Percentiles rank a stretch among this genome's conserved stretches.
Conservation (phyloP, 2,888 invertebrate species). For the Xylota segnis region DNA sequence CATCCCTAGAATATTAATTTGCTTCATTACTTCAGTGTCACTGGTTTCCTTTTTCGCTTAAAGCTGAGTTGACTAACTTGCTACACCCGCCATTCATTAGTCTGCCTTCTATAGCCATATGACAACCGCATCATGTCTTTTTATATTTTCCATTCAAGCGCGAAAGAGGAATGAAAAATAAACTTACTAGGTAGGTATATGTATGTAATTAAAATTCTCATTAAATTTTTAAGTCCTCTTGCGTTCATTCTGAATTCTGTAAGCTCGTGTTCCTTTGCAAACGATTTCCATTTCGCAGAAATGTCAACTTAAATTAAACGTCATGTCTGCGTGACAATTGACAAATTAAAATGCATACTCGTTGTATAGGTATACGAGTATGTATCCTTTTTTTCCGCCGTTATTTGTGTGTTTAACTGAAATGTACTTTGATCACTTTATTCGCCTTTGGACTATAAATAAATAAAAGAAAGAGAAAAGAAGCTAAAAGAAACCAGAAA, state of each 20-base stretch:
- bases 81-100: constrained; percentile 13
- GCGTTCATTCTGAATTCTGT: constrained; percentile 13
- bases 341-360: not conserved
- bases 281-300: constrained; percentile 30
- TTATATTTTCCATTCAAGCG: not conserved
- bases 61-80: constrained; percentile 11
- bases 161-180: not conserved
- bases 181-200: not conserved
- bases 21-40: not conserved
- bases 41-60: not conserved
- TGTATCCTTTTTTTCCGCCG: constrained; percentile 1
- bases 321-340: constrained; percentile 33
- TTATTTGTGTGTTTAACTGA: constrained; percentile 8
- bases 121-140: not conserved
- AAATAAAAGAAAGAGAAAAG: constrained; percentile 24
- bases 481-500: not conserved
- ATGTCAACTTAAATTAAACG: constrained; percentile 27
- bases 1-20: not conserved
- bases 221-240: constrained; percentile 9
- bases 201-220: constrained; percentile 20
- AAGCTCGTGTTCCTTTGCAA: not conserved
- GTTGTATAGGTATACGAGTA: not conserved
- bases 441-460: constrained; percentile 11
- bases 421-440: constrained; percentile 23
- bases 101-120: not conserved